Base-by-base conservation (phyloP, 2,888 invertebrate genomes). In the Cataglyphis cursor region DNA sequence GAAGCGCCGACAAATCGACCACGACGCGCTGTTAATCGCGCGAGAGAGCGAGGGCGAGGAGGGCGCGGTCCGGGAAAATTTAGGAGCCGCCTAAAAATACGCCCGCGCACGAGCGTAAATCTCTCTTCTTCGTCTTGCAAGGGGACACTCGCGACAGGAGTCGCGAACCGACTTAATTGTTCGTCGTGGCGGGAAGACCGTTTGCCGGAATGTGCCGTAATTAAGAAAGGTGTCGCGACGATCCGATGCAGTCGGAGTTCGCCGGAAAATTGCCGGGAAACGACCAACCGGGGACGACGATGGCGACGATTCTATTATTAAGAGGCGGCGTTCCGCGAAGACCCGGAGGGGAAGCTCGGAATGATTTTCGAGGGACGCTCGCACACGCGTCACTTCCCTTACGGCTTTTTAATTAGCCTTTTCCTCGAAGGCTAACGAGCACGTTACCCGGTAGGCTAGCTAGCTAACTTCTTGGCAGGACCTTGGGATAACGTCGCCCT, bases 391-490 rank as follows among this genome's bases (percentile, higher is more conserved):
- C 89, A 87, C 87, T 91, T 91, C 89, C 91, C 86, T 89, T 88
- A 88, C 89, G 66, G 89, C 88, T 87, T 91, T 91, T 91, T 91
- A 91, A 91, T 91, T 91, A 91, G 89, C 74, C 84, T 87, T 84
- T 87, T 86, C 90, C 88, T 65, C 84, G 87, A 82, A 87, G n/a
- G 85, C 85, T 89, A 91, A 88, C 91, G 91, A 91, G 85, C 85
- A 78, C 41, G 44, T 48, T 57, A 72, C 78, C 18, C 38, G 68
- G 44, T 68, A 68, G 51, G 51, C 35, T n/a, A 15, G 62, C 51
- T 15, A 18, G 35, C 35, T 0, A 35, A 5, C n/a, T n/a, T 51
- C 51, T n/a, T 31, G 24, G n/a, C 59, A 35, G 57, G 28, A 59
- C 31, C 44, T 38, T 54, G 28, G 24, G 18, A 48, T 51, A 64